These are phyloP conservation scores for Archilochus colubris DNA, from an alignment of 2,113 vertebrate genomes.

Conservation along the genomic window DNA sequence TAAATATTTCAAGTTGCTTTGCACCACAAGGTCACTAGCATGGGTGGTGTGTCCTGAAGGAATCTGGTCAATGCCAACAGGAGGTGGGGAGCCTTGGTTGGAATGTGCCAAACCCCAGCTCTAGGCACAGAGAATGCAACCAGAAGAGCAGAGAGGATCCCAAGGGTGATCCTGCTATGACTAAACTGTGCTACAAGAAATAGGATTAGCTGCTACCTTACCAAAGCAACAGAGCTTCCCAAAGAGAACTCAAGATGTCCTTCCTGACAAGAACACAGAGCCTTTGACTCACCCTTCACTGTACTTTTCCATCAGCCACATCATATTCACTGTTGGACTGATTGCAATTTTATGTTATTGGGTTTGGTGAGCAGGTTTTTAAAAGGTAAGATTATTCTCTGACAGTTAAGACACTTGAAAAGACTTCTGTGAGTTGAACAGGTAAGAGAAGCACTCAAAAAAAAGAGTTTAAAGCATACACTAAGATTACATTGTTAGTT, in stretches of 20 bases:
- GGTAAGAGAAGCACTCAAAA: neutral
- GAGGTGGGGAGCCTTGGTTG: neutral
- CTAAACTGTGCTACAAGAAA: neutral
- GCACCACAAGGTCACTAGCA: neutral
- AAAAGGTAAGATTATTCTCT: neutral
- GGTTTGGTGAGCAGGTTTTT: neutral
- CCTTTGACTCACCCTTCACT: neutral
- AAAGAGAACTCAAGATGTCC: neutral
- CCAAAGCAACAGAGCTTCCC: neutral
- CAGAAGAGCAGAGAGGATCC: neutral
- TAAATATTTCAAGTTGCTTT: neutral
- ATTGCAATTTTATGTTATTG: neutral
- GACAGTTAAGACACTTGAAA: neutral
- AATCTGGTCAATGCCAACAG: neutral
- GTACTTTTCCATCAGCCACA: neutral
- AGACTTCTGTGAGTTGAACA: neutral
- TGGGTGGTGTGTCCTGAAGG: neutral
- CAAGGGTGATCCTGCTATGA: neutral
- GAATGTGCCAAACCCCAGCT: neutral
- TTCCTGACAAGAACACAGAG: neutral
- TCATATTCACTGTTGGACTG: neutral
- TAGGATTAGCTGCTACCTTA: constrained; percentile 2
- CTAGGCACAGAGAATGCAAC: neutral
- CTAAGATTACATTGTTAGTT: neutral
- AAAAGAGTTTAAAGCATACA: neutral